A percentile compares a stretch with the other conserved stretches of the same genome.
Evolutionary conservation across 2,888 invertebrate genomes (phyloP).

Genomic region (Lycia hirtaria): DNA sequence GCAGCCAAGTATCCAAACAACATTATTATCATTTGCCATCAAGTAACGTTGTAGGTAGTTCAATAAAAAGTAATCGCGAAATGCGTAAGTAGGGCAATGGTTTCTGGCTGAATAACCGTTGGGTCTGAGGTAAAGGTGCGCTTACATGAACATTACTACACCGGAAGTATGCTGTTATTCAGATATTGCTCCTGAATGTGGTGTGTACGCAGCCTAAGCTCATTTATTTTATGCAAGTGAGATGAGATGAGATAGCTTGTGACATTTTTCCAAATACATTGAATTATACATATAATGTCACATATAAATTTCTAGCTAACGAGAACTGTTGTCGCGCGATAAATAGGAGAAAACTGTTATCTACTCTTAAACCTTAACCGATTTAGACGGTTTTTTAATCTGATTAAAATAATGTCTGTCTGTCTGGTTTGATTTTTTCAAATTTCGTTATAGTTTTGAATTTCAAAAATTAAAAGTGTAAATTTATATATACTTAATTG

Average conservation of each 20-base stretch:
- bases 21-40: neutral
- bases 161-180: neutral
- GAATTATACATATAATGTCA: too few species aligned
- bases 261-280: too few species aligned
- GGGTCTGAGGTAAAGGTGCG: constrained; percentile 2
- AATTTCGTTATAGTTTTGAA: too few species aligned
- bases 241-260: neutral
- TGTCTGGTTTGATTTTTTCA: too few species aligned
- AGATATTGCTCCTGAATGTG: neutral
- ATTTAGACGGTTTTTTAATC: too few species aligned
- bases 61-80: constrained; percentile 8
- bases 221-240: neutral
- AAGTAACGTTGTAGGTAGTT: constrained; percentile 1
- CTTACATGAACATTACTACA: constrained; percentile 3
- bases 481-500: too few species aligned
- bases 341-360: too few species aligned
- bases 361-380: too few species aligned
- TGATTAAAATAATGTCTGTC: too few species aligned
- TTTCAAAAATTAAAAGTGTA: too few species aligned
- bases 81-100: constrained; percentile 6
- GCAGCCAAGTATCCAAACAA: neutral
- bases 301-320: too few species aligned
- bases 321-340: too few species aligned
- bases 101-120: constrained; percentile 1
- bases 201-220: neutral